A percentile compares a stretch with the other conserved stretches of the same genome.
Conservation (phyloP, 1,140 invertebrate genomes). For the Oscheius sp. region DNA sequence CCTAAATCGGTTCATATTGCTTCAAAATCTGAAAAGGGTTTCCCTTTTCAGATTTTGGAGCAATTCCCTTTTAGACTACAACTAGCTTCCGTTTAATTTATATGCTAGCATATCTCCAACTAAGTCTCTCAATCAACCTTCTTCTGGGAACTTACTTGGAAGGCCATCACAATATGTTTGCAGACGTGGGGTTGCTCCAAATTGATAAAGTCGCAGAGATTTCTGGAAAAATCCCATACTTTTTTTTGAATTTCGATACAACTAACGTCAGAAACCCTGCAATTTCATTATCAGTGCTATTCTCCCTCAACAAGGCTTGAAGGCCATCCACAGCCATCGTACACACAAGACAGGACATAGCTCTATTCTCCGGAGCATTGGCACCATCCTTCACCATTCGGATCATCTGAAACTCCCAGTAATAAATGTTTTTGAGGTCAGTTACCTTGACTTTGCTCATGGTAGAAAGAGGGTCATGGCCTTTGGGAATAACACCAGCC, state of each 20-base stretch:
- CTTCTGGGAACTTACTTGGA: conserved; percentile 32
- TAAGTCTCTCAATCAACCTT: no score
- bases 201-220: conserved; percentile 35
- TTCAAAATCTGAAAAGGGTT: no score
- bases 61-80: no score
- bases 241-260: no score
- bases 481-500: no score
- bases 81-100: no score
- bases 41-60: no score
- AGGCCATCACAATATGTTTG: conserved; percentile 38
- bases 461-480: no score
- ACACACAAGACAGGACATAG: conserved; percentile 30
- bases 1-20: no score
- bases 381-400: conserved; percentile 6
- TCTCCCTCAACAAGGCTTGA: conserved; percentile 24
- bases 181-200: conserved; percentile 43
- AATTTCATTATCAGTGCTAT: conserved; percentile 35
- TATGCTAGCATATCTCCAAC: no score
- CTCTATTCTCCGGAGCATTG: conserved; percentile 15
- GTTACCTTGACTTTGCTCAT: neutral
- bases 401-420: conserved; percentile 29
- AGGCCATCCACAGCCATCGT: conserved; percentile 26
- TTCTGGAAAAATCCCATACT: no score
- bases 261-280: conserved; percentile 11
- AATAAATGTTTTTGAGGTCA: neutral